phyloP scores from a whole-genome alignment of 1,140 invertebrate genomes.

The Ostrea denselamellosa region DNA sequence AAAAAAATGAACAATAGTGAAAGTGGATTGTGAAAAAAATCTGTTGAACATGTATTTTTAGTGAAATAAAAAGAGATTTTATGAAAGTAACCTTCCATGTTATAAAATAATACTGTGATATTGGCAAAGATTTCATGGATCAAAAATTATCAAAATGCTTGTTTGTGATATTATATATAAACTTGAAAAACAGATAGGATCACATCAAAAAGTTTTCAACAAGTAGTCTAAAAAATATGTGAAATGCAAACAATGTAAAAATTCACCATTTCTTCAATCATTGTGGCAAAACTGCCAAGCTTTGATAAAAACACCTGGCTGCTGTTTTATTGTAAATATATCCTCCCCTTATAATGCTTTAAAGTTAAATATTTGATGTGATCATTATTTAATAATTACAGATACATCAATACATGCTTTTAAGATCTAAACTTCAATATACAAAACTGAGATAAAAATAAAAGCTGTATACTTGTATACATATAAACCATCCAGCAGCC shows the following conservation, averaged over 20 bases:
- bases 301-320: not conserved
- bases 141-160: no score
- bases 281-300: no score
- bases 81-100: no score
- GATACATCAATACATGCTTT: not conserved
- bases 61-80: not conserved
- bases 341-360: not conserved
- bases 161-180: not conserved
- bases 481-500: not conserved
- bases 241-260: no score
- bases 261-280: no score
- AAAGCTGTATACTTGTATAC: not conserved
- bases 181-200: not conserved
- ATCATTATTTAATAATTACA: not conserved
- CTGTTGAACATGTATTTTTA: not conserved
- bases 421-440: not conserved
- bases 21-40: not conserved
- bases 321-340: no score
- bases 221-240: not conserved
- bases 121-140: no score
- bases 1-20: not conserved
- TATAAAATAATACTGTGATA: no score
- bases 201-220: conserved; percentile 2
- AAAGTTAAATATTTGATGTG: not conserved
- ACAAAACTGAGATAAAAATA: not conserved